phyloP scores from a whole-genome alignment of 1,140 invertebrate species.

The Leptinotarsa undecemlineata region DNA sequence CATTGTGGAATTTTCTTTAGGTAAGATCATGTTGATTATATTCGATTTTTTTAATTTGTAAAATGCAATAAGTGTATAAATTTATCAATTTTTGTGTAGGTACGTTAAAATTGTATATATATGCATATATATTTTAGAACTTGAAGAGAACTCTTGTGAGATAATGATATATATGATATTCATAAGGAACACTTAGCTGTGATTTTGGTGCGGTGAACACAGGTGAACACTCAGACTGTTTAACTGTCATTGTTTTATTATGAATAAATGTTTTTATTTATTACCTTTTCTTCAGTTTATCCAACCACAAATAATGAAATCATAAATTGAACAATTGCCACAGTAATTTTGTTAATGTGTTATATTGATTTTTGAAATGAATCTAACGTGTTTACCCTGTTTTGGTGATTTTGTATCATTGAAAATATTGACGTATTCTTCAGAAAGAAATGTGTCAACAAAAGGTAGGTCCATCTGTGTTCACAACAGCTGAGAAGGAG shows the following conservation, averaged over 20 bases:
- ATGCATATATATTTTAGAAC: slow-evolving; percentile 15
- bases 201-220: slow-evolving; percentile 29
- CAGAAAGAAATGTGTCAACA: neutral
- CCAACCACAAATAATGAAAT: neutral
- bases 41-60: slow-evolving; percentile 14
- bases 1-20: slow-evolving; percentile 15
- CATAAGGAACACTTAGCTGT: slow-evolving; percentile 27
- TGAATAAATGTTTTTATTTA: slow-evolving; percentile 26
- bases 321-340: no score
- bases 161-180: neutral
- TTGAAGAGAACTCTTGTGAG: slow-evolving; percentile 2
- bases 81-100: slow-evolving; percentile 14
- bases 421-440: neutral
- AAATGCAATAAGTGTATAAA: slow-evolving; percentile 25
- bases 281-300: slow-evolving; percentile 4
- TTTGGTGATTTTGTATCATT: no score
- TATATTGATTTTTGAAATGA: no score
- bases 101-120: slow-evolving; percentile 27
- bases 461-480: slow-evolving; percentile 32
- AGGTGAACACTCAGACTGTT: slow-evolving; percentile 26
- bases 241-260: slow-evolving; percentile 20
- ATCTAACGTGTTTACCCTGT: no score
- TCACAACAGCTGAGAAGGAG: slow-evolving; percentile 28
- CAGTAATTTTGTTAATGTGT: no score
- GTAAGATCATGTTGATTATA: slow-evolving; percentile 7